Percentiles rank a stretch among this genome's conserved stretches.
phyloP scores from a whole-genome alignment of 2,113 vertebrate genomes.

The Todiramphus chloris region DNA sequence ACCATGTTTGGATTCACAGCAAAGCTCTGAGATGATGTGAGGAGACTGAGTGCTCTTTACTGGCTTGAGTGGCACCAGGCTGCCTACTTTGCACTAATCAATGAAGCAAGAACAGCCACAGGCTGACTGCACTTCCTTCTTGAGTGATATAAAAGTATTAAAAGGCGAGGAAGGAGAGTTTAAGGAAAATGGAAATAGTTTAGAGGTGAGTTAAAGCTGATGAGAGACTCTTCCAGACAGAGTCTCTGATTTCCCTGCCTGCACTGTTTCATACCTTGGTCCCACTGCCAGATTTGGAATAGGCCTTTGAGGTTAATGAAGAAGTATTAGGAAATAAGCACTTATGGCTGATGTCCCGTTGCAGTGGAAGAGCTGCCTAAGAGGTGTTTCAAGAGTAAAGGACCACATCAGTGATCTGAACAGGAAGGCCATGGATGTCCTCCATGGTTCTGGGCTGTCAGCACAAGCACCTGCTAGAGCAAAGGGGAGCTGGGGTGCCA shows the following conservation, averaged over 20 bases:
- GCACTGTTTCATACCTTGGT: not conserved
- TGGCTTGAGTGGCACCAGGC: not conserved
- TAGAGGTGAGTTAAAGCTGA: not conserved
- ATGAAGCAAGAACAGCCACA: not conserved
- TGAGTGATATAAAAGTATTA: not conserved
- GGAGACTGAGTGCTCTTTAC: not conserved
- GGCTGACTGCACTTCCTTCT: not conserved
- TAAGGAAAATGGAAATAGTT: not conserved
- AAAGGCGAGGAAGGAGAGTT: not conserved
- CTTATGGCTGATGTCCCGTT: fast-evolving
- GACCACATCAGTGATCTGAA: not conserved
- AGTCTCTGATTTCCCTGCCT: not conserved
- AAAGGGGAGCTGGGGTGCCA: not conserved
- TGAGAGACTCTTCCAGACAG: not conserved
- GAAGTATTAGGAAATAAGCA: not conserved
- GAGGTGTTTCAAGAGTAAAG: not conserved
- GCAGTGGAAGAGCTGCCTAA: not conserved
- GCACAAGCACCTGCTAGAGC: not conserved
- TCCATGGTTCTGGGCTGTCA: not conserved
- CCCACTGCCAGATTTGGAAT: not conserved
- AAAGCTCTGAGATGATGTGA: not conserved
- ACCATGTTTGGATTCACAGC: not conserved
- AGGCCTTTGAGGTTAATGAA: not conserved
- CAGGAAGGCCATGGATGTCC: not conserved
- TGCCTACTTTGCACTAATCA: not conserved